A percentile compares a stretch with the other conserved stretches of the same genome.
Conservation (phyloP, 2,113 vertebrate genomes). For the Capreolus pygargus region DNA sequence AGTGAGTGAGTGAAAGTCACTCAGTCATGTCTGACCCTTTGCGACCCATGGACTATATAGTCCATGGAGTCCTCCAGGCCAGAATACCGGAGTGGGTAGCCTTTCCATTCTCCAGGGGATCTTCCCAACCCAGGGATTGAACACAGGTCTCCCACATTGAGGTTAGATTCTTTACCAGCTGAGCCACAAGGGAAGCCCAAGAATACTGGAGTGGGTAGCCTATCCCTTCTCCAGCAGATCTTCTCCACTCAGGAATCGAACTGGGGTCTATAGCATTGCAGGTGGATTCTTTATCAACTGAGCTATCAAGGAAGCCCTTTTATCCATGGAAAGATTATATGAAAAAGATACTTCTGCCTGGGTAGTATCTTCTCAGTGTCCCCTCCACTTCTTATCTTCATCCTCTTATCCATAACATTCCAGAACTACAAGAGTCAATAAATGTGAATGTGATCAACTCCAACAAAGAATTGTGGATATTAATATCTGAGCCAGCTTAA, state of each 20-base stretch:
- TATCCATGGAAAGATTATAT: background rate
- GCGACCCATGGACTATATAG: background rate
- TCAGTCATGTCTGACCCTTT: accelerated
- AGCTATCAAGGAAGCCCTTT: background rate
- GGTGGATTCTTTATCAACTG: background rate
- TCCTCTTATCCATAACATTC: background rate
- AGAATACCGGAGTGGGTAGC: background rate
- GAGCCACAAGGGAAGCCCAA: background rate
- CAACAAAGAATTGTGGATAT: background rate
- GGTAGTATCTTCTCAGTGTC: background rate
- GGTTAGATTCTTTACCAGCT: background rate
- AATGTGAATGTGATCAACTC: background rate
- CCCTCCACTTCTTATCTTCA: background rate
- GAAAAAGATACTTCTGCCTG: background rate
- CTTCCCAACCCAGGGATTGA: background rate
- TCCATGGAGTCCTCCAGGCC: background rate
- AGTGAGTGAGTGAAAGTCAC: background rate
- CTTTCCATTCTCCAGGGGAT: background rate
- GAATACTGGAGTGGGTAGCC: background rate
- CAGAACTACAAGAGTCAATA: background rate
- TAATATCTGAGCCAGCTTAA: background rate
- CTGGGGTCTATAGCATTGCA: background rate
- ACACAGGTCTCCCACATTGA: background rate
- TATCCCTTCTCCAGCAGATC: background rate
- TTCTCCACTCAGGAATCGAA: background rate